phyloP scores from a whole-genome alignment of 2,113 vertebrate species.

The Psittacus erithacus region DNA sequence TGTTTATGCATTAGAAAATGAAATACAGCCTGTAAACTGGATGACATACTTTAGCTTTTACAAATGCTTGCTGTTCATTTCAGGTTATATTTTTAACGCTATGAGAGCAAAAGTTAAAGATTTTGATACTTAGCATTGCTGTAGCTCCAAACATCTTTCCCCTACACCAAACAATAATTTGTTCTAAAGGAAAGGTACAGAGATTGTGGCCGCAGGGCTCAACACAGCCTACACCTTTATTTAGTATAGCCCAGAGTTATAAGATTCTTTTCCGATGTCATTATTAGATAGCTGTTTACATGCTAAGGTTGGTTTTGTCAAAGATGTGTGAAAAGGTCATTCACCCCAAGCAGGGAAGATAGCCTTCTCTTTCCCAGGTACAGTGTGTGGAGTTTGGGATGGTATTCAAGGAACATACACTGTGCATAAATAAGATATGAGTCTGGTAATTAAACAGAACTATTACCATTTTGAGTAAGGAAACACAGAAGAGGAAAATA shows the following conservation, averaged over 20 bases:
- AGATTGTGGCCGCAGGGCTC: neutral
- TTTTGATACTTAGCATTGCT: neutral
- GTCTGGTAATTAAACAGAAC: neutral
- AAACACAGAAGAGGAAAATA: neutral
- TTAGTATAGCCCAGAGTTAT: neutral
- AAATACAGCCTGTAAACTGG: constrained; percentile 15
- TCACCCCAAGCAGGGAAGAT: neutral
- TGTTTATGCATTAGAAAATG: constrained; percentile 37
- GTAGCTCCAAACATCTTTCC: neutral
- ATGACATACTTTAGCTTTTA: constrained; percentile 1
- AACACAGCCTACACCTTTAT: neutral
- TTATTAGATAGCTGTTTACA: neutral
- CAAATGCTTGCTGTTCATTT: neutral
- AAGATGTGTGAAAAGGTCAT: neutral
- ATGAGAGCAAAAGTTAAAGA: neutral
- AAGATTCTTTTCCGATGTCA: neutral
- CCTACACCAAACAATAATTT: neutral
- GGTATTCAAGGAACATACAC: neutral
- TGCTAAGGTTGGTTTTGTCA: neutral
- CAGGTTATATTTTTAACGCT: neutral
- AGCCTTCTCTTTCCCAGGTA: neutral
- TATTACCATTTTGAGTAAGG: neutral
- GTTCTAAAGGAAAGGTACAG: neutral
- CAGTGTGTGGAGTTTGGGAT: neutral
- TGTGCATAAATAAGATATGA: neutral